Evolutionary conservation across 2,113 vertebrate genomes (phyloP).

Genomic region (Copsychus sechellarum): DNA sequence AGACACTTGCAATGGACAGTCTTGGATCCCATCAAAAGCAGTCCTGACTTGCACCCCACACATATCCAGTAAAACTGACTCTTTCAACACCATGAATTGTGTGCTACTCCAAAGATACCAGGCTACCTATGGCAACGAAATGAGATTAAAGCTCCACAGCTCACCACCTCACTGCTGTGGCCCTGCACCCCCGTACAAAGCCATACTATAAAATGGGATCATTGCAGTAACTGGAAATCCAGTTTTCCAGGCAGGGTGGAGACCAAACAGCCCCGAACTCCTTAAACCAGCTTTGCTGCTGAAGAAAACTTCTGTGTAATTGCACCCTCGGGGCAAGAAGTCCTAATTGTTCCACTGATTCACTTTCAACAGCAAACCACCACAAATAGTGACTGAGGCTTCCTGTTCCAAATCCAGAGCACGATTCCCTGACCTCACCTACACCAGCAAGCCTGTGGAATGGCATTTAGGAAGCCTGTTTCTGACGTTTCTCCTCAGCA

Average conservation of each 20-base stretch:
- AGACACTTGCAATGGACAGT: background rate
- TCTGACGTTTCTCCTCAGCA: background rate
- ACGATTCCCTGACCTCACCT: background rate
- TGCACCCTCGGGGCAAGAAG: background rate
- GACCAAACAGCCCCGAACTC: background rate
- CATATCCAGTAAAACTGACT: background rate
- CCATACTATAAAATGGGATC: background rate
- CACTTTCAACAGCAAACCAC: background rate
- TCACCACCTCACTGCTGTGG: background rate
- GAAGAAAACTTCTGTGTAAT: background rate
- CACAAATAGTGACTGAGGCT: background rate
- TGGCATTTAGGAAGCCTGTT: background rate
- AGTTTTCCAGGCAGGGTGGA: slow-evolving; percentile 35
- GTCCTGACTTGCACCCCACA: background rate
- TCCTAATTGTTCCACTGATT: slow-evolving; percentile 21
- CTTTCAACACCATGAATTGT: background rate
- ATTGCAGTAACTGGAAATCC: background rate
- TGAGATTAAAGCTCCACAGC: accelerated
- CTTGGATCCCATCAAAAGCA: background rate
- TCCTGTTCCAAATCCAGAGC: background rate
- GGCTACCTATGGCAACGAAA: background rate
- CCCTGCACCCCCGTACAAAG: accelerated
- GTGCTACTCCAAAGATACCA: background rate
- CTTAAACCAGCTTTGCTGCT: background rate
- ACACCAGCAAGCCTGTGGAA: background rate